Conservation (phyloP, 92 coral and sea anemone genomes). For the Nematostella vectensis region DNA sequence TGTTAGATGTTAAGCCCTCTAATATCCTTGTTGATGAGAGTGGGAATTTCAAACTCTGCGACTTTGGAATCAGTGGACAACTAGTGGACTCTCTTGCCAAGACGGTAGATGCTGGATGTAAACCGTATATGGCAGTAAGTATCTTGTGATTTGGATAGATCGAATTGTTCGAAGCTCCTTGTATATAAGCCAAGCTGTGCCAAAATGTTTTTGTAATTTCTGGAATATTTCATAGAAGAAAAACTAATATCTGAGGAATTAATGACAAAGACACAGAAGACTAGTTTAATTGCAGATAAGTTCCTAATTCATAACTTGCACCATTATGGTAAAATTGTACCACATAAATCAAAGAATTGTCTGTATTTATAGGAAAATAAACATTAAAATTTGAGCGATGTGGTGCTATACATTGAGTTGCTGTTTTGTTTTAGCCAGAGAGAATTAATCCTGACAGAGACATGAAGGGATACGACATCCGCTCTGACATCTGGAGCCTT, state of each 20-base stretch:
- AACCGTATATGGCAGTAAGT: slow-evolving; percentile 99
- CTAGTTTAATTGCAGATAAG: no score
- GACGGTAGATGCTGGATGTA: slow-evolving; percentile 98
- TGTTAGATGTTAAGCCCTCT: slow-evolving; percentile 96
- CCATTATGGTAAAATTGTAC: no score
- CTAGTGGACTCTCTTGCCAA: slow-evolving; percentile 93
- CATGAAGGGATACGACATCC: slow-evolving; percentile 88
- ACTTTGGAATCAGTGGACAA: slow-evolving; percentile 99
- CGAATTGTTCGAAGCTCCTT: no score
- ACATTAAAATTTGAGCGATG: no score
- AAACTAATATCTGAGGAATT: no score
- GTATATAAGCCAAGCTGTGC: not conserved
- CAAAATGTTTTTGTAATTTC: not conserved
- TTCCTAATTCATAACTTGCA: no score
- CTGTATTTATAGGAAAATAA: no score
- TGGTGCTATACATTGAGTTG: no score
- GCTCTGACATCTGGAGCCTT: slow-evolving; percentile 98
- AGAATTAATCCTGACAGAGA: slow-evolving; percentile 83
- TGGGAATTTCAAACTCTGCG: slow-evolving; percentile 88
- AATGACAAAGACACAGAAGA: no score
- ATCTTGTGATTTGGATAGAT: no score
- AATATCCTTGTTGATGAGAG: slow-evolving; percentile 74
- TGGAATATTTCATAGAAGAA: no score
- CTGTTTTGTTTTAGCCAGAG: slow-evolving; percentile 90
- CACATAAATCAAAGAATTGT: no score